Evolutionary conservation across 2,797 vertebrate genomes (phyloP), one percentile per base, ranked within the genome.

Genomic region (Cryptoprocta ferox): DNA sequence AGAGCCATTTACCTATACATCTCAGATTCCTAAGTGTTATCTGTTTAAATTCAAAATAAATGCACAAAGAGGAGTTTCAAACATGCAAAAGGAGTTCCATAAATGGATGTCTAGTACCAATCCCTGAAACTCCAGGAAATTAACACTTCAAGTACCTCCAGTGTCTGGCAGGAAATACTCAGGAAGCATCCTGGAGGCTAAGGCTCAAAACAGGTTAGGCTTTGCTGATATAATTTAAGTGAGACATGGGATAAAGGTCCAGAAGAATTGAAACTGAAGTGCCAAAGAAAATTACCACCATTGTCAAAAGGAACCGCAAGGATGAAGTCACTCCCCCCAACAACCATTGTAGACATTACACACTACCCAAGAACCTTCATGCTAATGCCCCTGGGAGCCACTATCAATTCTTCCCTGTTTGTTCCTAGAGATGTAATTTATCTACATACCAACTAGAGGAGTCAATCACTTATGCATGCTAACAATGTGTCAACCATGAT

Each of bases 71-170:
- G 35, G 24, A 70, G n/a, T 91, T 82, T 26, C 86, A 83, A 75
- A 70, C 30, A 76, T 28, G 53, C 26, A 70, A 87, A 94, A 92
- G n/a, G 21, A 73, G 30, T 93, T 32, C 65, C 50, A 94, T 5
- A 65, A 87, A n/a, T 48, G 53, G 21, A 84, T 45, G 6, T 73
- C 35, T 78, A 86, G 10, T 9, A 35, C 35, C n/a, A 91, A 39
- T 65, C 56, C 87, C 65, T 82, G 65, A 96, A 90, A 97, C 82
- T 94, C 68, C 80, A 95, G 80, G 39, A 97, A 96, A 81, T 80
- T 11, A 96, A 91, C 76, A 80, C 80, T 93, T 87, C 18, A 65
- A 83, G 86, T 80, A 70, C 37, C 96, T 61, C 61, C n/a, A 87
- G 32, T 28, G 37, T 48, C 26, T 92, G 35, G 45, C 35, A 95